Base-by-base conservation (phyloP, 2,797 vertebrate genomes). In the Cetoscarus ocellatus region DNA sequence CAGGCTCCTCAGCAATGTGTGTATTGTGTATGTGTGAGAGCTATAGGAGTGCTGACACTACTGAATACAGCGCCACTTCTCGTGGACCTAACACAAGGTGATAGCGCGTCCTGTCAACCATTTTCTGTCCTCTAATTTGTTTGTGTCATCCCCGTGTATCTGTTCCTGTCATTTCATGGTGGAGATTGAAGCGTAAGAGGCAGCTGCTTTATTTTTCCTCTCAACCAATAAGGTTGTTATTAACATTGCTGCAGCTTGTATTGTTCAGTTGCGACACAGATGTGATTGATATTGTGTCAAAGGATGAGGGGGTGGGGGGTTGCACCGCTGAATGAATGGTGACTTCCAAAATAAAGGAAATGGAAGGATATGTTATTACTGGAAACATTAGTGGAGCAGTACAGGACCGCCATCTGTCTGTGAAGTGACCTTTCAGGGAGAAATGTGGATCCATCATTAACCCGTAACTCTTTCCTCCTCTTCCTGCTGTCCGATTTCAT, bases 401-500 rank as follows among this genome's bases (percentile, higher is more conserved):
- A 64, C 59, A 72, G 83, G 86, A 87, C 91, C 88, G 81, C 85
- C 91, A 88, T 83, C 90, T 89, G 90, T 94, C 83, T 94, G 81
- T 84, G 67, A 70, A 89, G 73, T 95, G 95, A 96, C 94, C 95
- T 96, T 96, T 93, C 82, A 90, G 79, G 87, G 7, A 51, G 88
- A 89, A 95, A 93, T 93, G 82, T 93, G 92, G 83, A 94, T 86
- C 87, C 88, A 75, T 85, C 80, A 83, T 84, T 75, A 87, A 79
- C 81, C 51, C 50, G 63, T 60, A 55, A 40, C 70, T 58, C 51
- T 51, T 34, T 39, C 63, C 12, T 17, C 34, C 48, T 47, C 52
- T 6, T 54, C 39, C 19, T 72, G 61, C 34, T 15, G 0, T 56
- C 39, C 61, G 64, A 64, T 73, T 70, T 69, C 39, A 59, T 40